phyloP scores from a whole-genome alignment of 2,888 invertebrate species.

The Teleiodes luculella region DNA sequence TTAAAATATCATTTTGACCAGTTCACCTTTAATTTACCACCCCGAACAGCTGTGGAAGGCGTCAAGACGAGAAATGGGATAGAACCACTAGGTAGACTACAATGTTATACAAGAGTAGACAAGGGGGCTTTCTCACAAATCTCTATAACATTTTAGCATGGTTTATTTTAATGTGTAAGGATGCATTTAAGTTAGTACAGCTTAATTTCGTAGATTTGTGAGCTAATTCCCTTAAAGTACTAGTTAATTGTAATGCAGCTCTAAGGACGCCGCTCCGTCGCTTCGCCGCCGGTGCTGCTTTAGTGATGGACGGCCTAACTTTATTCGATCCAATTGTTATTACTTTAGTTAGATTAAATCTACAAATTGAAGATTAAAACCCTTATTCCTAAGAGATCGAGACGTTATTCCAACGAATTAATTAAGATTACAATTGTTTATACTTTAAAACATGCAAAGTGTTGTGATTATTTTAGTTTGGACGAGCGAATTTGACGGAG shows the following conservation, averaged over 20 bases:
- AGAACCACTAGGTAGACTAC: conserved; percentile 59
- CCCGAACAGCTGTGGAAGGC: conserved; percentile 40
- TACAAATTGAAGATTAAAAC: conserved; percentile 32
- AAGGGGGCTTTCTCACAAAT: conserved; percentile 35
- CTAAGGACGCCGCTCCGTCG: conserved; percentile 53
- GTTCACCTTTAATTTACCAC: conserved; percentile 39
- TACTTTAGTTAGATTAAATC: conserved; percentile 13
- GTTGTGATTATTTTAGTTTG: conserved; percentile 6
- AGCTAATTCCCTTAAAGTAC: conserved; percentile 3
- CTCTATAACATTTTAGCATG: neutral
- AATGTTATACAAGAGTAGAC: conserved; percentile 67
- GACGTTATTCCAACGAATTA: conserved; percentile 22
- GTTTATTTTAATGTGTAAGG: no score
- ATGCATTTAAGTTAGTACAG: conserved; percentile 23
- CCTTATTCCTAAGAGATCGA: conserved; percentile 49
- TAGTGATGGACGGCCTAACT: conserved; percentile 58
- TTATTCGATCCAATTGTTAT: conserved; percentile 23
- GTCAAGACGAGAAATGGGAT: conserved; percentile 60
- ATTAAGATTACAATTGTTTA: conserved; percentile 19
- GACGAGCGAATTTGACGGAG: conserved; percentile 41
- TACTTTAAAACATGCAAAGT: conserved; percentile 16
- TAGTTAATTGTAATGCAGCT: conserved; percentile 47
- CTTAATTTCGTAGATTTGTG: neutral
- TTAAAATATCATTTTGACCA: conserved; percentile 44
- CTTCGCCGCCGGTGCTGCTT: conserved; percentile 28